These are phyloP conservation scores for Tortrix viridana DNA, from an alignment of 2,888 invertebrate species.

Conservation along the genomic window DNA sequence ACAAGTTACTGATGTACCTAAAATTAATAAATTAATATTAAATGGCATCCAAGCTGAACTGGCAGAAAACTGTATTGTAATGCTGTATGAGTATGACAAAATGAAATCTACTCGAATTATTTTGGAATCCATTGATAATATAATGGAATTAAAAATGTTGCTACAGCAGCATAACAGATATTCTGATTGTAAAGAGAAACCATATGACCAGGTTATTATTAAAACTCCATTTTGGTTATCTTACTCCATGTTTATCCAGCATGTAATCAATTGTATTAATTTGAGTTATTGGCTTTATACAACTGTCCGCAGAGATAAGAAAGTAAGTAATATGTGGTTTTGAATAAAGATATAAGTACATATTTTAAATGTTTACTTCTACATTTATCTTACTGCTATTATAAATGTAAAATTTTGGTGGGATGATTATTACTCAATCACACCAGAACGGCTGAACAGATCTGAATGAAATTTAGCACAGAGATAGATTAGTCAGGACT, in stretches of 20 bases:
- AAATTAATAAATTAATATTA: slow-evolving; percentile 54
- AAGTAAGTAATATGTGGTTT: slow-evolving; percentile 51
- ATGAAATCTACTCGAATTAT: slow-evolving; percentile 67
- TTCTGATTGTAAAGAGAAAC: slow-evolving; percentile 42
- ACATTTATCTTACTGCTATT: too few species aligned
- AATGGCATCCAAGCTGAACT: slow-evolving; percentile 49
- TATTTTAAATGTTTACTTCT: not conserved
- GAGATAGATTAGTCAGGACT: too few species aligned
- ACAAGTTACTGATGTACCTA: slow-evolving; percentile 38
- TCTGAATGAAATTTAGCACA: too few species aligned
- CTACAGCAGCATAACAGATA: slow-evolving; percentile 48
- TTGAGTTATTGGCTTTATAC: slow-evolving; percentile 61
- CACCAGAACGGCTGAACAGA: too few species aligned
- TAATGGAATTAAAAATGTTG: slow-evolving; percentile 58
- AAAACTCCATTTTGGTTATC: slow-evolving; percentile 58
- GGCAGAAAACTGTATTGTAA: slow-evolving; percentile 56
- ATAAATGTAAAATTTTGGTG: too few species aligned
- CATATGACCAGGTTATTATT: slow-evolving; percentile 42
- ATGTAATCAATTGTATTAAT: slow-evolving; percentile 64
- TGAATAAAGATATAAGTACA: not conserved
- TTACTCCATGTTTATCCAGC: slow-evolving; percentile 72
- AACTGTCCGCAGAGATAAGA: slow-evolving; percentile 57
- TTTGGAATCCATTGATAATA: slow-evolving; percentile 52
- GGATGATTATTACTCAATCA: too few species aligned
- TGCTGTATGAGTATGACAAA: slow-evolving; percentile 67